Conservation (phyloP, 1,140 invertebrate species). For the Drosophila mojavensis region DNA sequence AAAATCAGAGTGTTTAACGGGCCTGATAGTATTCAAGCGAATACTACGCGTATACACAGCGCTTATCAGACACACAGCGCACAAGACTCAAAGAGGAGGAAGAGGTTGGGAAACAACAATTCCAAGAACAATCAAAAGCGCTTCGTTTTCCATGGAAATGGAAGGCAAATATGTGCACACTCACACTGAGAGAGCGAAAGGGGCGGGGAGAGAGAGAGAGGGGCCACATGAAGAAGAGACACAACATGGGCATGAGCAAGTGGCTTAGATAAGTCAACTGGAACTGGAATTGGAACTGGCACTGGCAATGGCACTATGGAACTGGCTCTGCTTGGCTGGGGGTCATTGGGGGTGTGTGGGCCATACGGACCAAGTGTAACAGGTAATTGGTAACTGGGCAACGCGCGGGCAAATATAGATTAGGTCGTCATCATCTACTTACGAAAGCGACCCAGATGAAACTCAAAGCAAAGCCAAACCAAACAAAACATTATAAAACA, state of each 20-base stretch:
- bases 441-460: conserved; percentile 27
- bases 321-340: neutral
- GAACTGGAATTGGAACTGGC: neutral
- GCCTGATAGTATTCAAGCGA: conserved; percentile 31
- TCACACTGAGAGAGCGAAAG: neutral
- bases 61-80: conserved; percentile 34
- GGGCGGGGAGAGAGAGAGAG: neutral
- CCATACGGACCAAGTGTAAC: neutral
- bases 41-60: conserved; percentile 7
- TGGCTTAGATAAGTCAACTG: conserved; percentile 33
- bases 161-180: conserved; percentile 62
- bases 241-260: conserved; percentile 10
- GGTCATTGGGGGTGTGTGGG: conserved; percentile 1
- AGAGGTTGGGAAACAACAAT: conserved; percentile 60
- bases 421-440: conserved; percentile 24
- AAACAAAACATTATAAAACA: neutral
- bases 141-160: conserved; percentile 70
- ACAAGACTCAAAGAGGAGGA: conserved; percentile 39
- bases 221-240: neutral
- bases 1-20: conserved; percentile 20
- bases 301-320: neutral
- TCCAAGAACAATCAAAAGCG: conserved; percentile 79
- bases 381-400: conserved; percentile 15
- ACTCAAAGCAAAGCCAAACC: conserved; percentile 20
- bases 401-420: conserved; percentile 22